These are phyloP conservation scores for Hyperoplus lanceolatus DNA, from an alignment of 2,797 vertebrate genomes.

Conservation along the genomic window DNA sequence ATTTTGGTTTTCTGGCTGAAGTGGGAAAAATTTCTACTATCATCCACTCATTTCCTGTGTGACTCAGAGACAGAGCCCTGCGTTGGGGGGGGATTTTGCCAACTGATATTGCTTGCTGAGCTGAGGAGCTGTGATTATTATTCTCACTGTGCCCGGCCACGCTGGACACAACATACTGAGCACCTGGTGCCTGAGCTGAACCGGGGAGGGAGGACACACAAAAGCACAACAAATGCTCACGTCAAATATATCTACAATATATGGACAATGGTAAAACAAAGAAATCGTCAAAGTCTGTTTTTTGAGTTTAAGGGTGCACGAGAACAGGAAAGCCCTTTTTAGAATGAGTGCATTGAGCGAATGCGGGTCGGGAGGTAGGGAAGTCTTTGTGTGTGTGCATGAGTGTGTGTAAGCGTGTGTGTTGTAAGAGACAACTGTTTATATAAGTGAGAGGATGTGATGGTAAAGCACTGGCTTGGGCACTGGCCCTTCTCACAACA, in stretches of 20 bases:
- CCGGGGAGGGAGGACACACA: slow-evolving; percentile 43
- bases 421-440: slow-evolving; percentile 56
- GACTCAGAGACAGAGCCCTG: slow-evolving; percentile 26
- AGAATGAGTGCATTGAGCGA: slow-evolving; percentile 23
- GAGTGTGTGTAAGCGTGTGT: slow-evolving; percentile 10
- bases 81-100: slow-evolving; percentile 53
- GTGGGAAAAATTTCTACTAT: slow-evolving; percentile 57
- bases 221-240: slow-evolving; percentile 25
- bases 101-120: slow-evolving; percentile 58
- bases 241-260: slow-evolving; percentile 22
- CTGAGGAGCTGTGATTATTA: slow-evolving; percentile 70
- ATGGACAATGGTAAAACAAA: neutral
- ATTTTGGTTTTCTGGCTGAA: slow-evolving; percentile 46
- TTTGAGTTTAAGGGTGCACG: slow-evolving; percentile 8
- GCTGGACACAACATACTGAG: slow-evolving; percentile 70
- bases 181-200: slow-evolving; percentile 78
- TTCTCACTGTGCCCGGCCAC: slow-evolving; percentile 66
- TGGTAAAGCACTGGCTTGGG: slow-evolving; percentile 64
- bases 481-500: slow-evolving; percentile 65
- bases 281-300: neutral
- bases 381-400: slow-evolving; percentile 8
- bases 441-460: slow-evolving; percentile 74
- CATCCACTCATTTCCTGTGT: slow-evolving; percentile 68
- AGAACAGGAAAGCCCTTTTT: slow-evolving; percentile 17
- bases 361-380: neutral